Evolutionary conservation across 2,888 invertebrate species (phyloP), one percentile per base, ranked within the genome.

Genomic region (Dyspetes luteomarginatus): DNA sequence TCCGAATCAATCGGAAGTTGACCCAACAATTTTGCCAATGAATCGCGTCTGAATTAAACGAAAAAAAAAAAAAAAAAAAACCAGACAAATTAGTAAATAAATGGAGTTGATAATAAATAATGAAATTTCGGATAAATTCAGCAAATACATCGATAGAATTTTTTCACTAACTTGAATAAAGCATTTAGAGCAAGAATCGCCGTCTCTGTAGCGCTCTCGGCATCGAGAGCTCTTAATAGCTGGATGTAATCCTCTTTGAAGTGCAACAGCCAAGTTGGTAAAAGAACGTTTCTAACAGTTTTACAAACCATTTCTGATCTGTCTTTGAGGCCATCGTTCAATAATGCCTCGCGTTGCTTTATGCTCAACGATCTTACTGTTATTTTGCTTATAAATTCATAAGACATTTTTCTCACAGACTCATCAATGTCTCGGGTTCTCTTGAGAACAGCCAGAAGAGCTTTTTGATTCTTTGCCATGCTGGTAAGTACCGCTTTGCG

Each of bases 401-500:
- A 95, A 0, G 94, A 94, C 79, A 92, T 93, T 87, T 92, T 94
- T 0, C 98, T 93, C 0, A 98, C 97, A 30, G 94, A 94, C 75
- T 96, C 96, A 88, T 96, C 96, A 0, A 96, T 94, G 91, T 98
- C 98, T 87, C 95, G 94, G 0, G 96, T 94, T 1, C 97, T 94
- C 80, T 94, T 94, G 60, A 97, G 88, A 30, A 97, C 95, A 81
- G 94, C 94, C 0, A 94, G 94, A 1, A 97, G 93, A 2, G 97
- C 96, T 52, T 94, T 93, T 50, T 94, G 94, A 85, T 95, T 95
- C 26, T 96, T 94, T 0, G 96, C 97, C 91, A 97, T 95, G 58
- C 94, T 94, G 86, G 94, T 94, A 45, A 98, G 93, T 78, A 96
- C 94, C 0, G 96, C 95, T 86, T 94, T 93, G 60, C 95, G 93